These are phyloP conservation scores for Pseudorhiza aurosa DNA, from an alignment of 30 jellyfish, hydroid and myxozoan genomes.

Conservation along the genomic window DNA sequence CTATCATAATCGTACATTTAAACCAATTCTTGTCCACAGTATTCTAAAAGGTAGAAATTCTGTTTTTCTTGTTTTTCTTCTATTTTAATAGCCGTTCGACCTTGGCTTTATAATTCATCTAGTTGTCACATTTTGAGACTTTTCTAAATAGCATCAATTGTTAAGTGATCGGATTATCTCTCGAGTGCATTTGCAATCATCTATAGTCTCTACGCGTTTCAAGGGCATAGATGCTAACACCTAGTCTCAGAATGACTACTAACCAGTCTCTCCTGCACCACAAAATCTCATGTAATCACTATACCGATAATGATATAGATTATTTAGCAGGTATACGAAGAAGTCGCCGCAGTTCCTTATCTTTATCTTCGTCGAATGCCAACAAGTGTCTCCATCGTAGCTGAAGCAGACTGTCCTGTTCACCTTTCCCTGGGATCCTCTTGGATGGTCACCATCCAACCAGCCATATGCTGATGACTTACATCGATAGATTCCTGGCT, in stretches of 20 bases:
- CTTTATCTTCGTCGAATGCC: neutral
- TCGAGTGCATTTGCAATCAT: no score
- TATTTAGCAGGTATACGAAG: neutral
- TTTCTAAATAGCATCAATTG: no score
- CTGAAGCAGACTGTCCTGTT: neutral
- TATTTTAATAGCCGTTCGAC: no score
- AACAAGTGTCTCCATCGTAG: neutral
- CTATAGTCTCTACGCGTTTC: neutral
- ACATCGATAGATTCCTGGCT: neutral
- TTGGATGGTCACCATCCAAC: neutral
- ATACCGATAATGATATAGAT: neutral
- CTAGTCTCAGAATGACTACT: neutral
- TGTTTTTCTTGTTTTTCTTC: no score
- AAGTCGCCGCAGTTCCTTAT: neutral
- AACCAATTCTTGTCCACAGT: no score
- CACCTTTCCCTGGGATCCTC: neutral
- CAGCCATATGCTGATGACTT: neutral
- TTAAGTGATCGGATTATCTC: no score
- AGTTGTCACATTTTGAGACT: no score
- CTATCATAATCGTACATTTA: no score
- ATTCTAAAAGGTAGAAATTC: no score
- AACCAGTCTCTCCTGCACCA: constrained; percentile 14
- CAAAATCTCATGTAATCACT: neutral
- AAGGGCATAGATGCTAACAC: neutral
- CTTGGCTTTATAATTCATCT: no score